Evolutionary conservation across 2,113 vertebrate genomes (phyloP), one percentile per base, ranked within the genome.

Genomic region (Hyla sarda): DNA sequence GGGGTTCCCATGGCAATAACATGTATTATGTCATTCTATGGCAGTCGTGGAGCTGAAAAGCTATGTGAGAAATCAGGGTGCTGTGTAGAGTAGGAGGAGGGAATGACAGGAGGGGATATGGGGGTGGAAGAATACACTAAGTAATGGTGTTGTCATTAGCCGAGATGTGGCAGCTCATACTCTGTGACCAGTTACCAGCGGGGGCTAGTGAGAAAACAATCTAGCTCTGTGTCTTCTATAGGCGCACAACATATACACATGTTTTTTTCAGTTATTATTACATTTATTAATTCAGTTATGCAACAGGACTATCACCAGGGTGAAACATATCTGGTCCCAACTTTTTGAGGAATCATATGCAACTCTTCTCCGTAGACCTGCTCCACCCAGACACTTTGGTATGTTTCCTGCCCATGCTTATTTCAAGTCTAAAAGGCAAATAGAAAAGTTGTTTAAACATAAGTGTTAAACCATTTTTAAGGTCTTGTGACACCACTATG

Each of bases 31-130:
- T 82, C 81, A 82, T 82, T 72, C 81, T 71, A 71, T 52, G 81
- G 65, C 81, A 82, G 65, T 69, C 28, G 48, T 52, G 65, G 28
- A 71, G 65, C 47, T 69, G 47, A 19, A 82, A 23, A 65, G 79
- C 79, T 45, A 82, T 82, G 79, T 82, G 79, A 82, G 80, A 82
- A 82, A 82, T 52, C 81, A 82, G 81, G 81, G 81, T 82, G 81
- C 48, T 50, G 65, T 30, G 81, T 28, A 54, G 80, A 82, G 60
- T 82, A 41, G 60, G 45, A 82, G 47, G 65, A 71, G 65, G 50
- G 45, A 71, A 72, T 71, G 65, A 72, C 81, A 82, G 45, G 47
- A 82, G 62, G 65, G n/a, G 30, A 69, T 14, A 60, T 82, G 81
- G 47, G 81, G 81, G 81, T 82, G 81, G 62, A 71, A 82, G 54